These are phyloP conservation scores for Diachasmimorpha longicaudata DNA, from an alignment of 1,140 invertebrate genomes.

Conservation along the genomic window DNA sequence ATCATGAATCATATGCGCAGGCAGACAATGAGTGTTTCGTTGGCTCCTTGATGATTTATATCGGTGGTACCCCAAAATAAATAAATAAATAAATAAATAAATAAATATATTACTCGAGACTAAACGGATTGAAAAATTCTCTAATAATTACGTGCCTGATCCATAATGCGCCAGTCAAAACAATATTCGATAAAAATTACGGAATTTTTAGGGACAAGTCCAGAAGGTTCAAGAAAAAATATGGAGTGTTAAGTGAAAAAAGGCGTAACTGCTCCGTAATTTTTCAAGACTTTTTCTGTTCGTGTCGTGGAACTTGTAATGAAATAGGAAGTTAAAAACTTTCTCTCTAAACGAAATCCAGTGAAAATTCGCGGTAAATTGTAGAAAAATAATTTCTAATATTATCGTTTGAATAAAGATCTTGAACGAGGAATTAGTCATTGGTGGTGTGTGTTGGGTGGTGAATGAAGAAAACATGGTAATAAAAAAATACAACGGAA, in stretches of 20 bases:
- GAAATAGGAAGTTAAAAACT: too few relatives aligned
- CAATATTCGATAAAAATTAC: too few relatives aligned
- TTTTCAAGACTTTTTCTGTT: too few relatives aligned
- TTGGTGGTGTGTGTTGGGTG: background rate
- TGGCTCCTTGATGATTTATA: slow-evolving; percentile 24
- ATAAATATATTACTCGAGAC: background rate
- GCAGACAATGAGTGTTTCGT: slow-evolving; percentile 30
- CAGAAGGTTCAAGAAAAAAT: too few relatives aligned
- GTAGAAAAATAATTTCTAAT: background rate
- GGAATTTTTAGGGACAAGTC: too few relatives aligned
- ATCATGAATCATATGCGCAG: background rate
- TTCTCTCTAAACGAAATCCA: background rate
- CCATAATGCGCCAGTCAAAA: too few relatives aligned
- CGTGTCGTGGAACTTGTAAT: too few relatives aligned
- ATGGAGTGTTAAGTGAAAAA: too few relatives aligned
- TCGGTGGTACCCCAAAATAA: background rate
- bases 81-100: background rate
- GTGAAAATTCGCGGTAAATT: too few relatives aligned
- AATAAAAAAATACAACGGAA: background rate
- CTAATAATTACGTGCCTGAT: too few relatives aligned
- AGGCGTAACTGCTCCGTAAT: too few relatives aligned
- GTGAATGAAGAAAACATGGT: background rate
- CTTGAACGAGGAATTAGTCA: slow-evolving; percentile 2
- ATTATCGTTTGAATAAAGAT: background rate
- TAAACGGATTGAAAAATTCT: too few relatives aligned